Evolutionary conservation across 2,113 vertebrate species (phyloP), one percentile per base, ranked within the genome.

Genomic region (Cepphus grylle): DNA sequence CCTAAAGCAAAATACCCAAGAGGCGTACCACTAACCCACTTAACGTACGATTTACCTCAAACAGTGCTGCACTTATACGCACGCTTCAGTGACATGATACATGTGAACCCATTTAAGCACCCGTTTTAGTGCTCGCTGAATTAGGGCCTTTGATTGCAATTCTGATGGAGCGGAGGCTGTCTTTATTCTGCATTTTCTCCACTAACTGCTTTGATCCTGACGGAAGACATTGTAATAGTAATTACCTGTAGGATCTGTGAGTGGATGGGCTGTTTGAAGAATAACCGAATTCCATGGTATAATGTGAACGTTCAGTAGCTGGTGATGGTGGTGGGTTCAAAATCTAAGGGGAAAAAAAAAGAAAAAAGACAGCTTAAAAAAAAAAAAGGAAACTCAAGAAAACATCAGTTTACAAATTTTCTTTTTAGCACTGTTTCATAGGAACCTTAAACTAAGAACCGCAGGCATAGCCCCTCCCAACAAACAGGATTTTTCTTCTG

Each of bases 221-320:
- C 2, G 9, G 66, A 81, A 70, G 76, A 49, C 56, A 47, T 30
- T 84, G 50, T 62, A 76, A 59, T 23, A 88, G 55, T 66, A 84
- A 93, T 96, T 98, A 99, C 99, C 99, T 99, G 99, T 99, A 99
- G 30, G 99, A 99, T 55, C 99, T 98, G n/a, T 99, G 99, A 8
- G 99, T 99, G 15, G 99, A 99, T 76, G 99, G 99, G 58, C 99
- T 99, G 97, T 99, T 99, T 84, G 99, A 99, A 50, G 99, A 99
- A 92, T 99, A 99, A 43, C 99, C 99, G 1, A 99, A 99, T 98
- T 99, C 99, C 99, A 99, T 98, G 15, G 99, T 99, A 87, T 99
- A 99, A 98, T 99, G 99, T 11, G 99, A 99, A 53, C 99, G 98
- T 50, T 99, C 99, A 0, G 99, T 99, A 45, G 99, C 99, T 27